Conservation (phyloP, 2,797 vertebrate genomes). For the Hypotaenidia philippensis region DNA sequence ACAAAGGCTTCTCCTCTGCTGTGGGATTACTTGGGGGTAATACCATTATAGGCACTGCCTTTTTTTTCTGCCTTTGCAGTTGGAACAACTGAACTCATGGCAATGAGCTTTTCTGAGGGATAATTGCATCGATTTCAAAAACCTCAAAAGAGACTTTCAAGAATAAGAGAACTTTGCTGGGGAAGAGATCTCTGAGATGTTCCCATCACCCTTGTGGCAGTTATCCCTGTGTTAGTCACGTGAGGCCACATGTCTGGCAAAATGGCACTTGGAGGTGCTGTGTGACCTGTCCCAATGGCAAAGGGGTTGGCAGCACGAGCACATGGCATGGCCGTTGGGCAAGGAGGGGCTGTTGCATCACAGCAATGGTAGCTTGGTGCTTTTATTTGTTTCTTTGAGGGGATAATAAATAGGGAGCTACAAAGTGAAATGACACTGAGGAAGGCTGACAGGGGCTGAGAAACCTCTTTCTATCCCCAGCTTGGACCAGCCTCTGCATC, state of each 20-base stretch:
- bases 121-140: neutral
- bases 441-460: neutral
- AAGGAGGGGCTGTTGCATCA: neutral
- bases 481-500: neutral
- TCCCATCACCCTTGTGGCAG: neutral
- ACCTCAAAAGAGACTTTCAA: neutral
- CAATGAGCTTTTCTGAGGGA: neutral
- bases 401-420: neutral
- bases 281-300: neutral
- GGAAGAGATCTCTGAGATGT: neutral
- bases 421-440: neutral
- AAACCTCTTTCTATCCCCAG: neutral
- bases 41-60: neutral
- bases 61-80: neutral
- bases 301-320: neutral
- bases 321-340: rapidly evolving
- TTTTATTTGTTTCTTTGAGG: neutral
- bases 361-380: neutral
- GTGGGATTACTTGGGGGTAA: neutral
- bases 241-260: neutral
- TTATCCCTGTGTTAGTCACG: neutral
- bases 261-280: neutral
- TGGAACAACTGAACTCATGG: neutral
- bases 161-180: neutral
- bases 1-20: neutral